Evolutionary conservation across 1,140 invertebrate species (phyloP), one percentile per base, ranked within the genome.

Genomic region (Galendromus occidentalis): DNA sequence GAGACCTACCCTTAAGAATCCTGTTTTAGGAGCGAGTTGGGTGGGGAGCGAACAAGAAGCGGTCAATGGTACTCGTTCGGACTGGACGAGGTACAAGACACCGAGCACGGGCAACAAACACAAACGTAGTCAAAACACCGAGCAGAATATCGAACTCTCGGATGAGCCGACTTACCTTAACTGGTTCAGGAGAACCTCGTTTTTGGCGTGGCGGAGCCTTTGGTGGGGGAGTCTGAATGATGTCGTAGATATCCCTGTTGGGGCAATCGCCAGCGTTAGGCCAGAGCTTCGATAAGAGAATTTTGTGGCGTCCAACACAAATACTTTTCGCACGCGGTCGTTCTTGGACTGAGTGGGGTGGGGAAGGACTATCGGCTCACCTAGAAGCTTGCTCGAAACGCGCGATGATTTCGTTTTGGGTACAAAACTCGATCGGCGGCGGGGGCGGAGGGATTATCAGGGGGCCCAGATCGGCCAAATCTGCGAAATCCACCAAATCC

Each of bases 171-270:
- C 51, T 33, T 22, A 59, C 51, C 51, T 59, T 59, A 33, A 59
- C 51, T 25, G 51, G 51, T 59, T 59, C 51, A 17, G 51, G 51
- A 17, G 51, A 59, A 25, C 51, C 51, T 14, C 51, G 51, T 59
- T 59, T 59, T 25, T 59, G 51, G 25, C 51, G 51, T 59, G 51
- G 51, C n/a, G 51, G 51, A 17, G 51, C 51, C 22, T 59, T 59
- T 33, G 51, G 51, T 25, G 51, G 51, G 17, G 51, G 51, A 17
- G 51, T 59, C 25, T 59, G 51, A 17, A 59, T 59, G 12, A 59
- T 59, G 9, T 59, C 51, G 51, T 59, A 59, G 33, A 59, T 59
- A 33, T 59, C 51, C 22, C 51, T 59, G 51, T 17, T 59, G 4
- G 45, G 25, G 7, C 5, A 14, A 47, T 59, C 14, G 2, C 17